Base-by-base conservation (phyloP, 2,797 vertebrate species). In the Neopelma chrysocephalum region DNA sequence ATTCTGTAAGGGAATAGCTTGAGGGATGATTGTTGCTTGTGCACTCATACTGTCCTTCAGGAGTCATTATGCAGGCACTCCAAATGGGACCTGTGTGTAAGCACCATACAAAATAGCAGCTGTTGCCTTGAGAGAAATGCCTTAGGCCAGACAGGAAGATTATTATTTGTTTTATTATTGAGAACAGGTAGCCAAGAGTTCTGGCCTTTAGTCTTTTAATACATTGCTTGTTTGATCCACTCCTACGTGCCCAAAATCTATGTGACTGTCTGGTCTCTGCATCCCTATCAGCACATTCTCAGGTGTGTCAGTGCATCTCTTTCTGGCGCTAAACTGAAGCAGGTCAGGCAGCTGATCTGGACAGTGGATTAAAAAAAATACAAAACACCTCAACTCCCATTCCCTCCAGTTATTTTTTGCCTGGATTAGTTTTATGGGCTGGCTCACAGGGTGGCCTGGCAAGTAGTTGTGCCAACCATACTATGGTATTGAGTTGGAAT, bases 341-440 rank as follows among this genome's bases (percentile, higher is more conserved):
- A 47, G 50, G 57, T 65, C 73, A 58, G 72, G 53, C 72, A 72
- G 42, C 42, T 81, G 57, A 64, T 88, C 42, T 81, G 69, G 48
- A 31, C 8, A 6, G 31, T 32, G 48, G 45, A 78, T 65, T 66
- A 8, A 17, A 51, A 56, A 81, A 54, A 83, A 14, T 3, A 3
- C 12, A 27, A 34, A 72, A 17, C 71, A 58, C n/a, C 40, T 89
- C 70, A 87, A 43, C 42, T 82, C 23, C 25, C 14, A 53, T 93
- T 82, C 38, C 62, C 26, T 80, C 43, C 86, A 43, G 89, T 82
- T 85, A 85, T 91, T 69, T 93, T 92, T 87, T 87, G 29, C 25
- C 54, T 71, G 60, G 79, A 83, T 96, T 94, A 86, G 16, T 85
- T 91, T 93, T 65, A 61, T 57, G 50, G 91, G 61, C 48, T 91